A percentile compares a stretch with the other conserved stretches of the same genome.
Conservation (phyloP, 2,888 invertebrate genomes). For the Pheosia tremula region DNA sequence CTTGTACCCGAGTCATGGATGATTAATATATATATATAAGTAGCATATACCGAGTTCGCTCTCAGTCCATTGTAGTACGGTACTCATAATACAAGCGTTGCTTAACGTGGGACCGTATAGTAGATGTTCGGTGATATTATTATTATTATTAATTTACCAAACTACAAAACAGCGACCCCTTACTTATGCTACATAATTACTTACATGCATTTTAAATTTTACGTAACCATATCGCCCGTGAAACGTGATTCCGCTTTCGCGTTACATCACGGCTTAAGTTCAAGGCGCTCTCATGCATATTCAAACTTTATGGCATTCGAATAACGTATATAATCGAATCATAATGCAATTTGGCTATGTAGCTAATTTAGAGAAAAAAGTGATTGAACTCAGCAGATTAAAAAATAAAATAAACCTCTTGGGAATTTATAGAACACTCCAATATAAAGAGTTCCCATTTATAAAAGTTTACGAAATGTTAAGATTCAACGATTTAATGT, state of each 20-base stretch:
- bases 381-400: not conserved
- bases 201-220: constrained; percentile 25
- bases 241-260: constrained; percentile 30
- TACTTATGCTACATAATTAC: constrained; percentile 15
- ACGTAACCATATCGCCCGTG: constrained; percentile 25
- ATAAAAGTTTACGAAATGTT: not conserved
- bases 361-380: not conserved
- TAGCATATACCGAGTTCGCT: too few relatives aligned
- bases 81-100: too few relatives aligned
- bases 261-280: constrained; percentile 31
- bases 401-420: not conserved
- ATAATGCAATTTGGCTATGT: not conserved
- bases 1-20: too few relatives aligned
- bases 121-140: too few relatives aligned
- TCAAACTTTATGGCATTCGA: constrained; percentile 8
- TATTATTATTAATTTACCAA: too few relatives aligned
- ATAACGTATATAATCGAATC: not conserved
- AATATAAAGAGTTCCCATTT: not conserved
- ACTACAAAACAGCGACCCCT: not conserved
- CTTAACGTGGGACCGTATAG: too few relatives aligned
- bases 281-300: constrained; percentile 32
- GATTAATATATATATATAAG: too few relatives aligned
- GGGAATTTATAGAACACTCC: not conserved
- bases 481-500: constrained; percentile 1
- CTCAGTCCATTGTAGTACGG: too few relatives aligned